phyloP scores from a whole-genome alignment of 2,797 vertebrate genomes.

The Enteromius thamalakanensis region DNA sequence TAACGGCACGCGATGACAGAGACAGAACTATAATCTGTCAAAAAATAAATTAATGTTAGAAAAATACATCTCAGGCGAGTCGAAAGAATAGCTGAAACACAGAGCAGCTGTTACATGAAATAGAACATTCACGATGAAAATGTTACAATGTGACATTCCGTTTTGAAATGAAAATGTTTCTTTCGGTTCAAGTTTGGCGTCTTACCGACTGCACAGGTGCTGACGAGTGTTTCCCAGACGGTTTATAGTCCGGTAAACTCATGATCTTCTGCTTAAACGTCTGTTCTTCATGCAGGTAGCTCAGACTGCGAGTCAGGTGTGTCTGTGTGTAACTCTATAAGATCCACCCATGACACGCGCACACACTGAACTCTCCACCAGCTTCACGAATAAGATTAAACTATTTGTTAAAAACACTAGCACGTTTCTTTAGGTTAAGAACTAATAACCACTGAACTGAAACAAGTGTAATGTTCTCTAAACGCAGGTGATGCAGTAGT shows the following conservation, averaged over 20 bases:
- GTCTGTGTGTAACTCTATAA: constrained; percentile 6
- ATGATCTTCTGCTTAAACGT: constrained; percentile 57
- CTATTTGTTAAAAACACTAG: not conserved
- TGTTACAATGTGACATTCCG: not conserved
- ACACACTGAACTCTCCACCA: not conserved
- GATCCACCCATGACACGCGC: constrained; percentile 38
- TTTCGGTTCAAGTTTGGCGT: not conserved
- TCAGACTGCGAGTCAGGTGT: not conserved
- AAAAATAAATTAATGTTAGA: not conserved
- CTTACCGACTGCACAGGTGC: constrained; percentile 62
- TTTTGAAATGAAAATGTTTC: no score
- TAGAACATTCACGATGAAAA: not conserved
- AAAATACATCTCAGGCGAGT: not conserved
- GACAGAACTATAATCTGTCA: not conserved
- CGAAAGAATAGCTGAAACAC: not conserved
- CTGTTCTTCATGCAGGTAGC: not conserved
- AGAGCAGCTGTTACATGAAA: constrained; percentile 26
- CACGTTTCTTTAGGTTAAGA: not conserved
- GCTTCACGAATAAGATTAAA: not conserved
- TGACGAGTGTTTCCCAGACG: constrained; percentile 59
- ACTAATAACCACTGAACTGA: not conserved
- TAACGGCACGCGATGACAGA: not conserved
- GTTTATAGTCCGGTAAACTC: constrained; percentile 75
- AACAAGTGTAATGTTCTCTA: not conserved
- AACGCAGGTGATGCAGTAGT: not conserved